A percentile compares a stretch with the other conserved stretches of the same genome.
Conservation (phyloP, 2,113 vertebrate species). For the Cariama cristata region DNA sequence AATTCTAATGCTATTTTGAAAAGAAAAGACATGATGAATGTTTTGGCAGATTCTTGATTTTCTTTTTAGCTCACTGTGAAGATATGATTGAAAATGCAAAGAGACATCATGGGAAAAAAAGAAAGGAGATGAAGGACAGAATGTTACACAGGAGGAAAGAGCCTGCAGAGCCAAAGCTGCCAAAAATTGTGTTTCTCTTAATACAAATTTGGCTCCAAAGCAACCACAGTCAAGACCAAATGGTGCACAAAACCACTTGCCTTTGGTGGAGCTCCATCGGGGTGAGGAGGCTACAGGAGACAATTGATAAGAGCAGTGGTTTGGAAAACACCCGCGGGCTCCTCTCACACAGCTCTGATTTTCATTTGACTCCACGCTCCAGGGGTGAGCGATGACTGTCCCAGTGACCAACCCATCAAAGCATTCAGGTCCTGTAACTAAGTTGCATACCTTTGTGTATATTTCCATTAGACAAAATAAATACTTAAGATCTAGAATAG, state of each 20-base stretch:
- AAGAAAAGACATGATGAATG: slow-evolving; percentile 60
- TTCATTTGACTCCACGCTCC: neutral
- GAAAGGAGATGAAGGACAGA: neutral
- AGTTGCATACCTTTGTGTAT: neutral
- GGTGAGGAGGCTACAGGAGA: neutral
- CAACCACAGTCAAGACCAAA: neutral
- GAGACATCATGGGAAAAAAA: neutral
- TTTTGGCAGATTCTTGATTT: slow-evolving; percentile 48
- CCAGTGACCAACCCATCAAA: neutral
- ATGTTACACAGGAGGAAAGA: neutral
- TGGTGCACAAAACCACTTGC: neutral
- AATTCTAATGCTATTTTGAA: slow-evolving; percentile 46
- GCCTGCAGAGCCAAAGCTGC: neutral
- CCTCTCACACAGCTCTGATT: neutral
- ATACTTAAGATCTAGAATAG: neutral
- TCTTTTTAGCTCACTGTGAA: slow-evolving; percentile 22
- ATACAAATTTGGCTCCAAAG: neutral
- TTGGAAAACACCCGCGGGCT: neutral
- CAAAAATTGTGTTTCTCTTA: neutral
- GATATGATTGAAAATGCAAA: slow-evolving; percentile 39
- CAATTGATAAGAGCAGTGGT: neutral
- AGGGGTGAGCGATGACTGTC: neutral
- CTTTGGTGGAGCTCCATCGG: neutral
- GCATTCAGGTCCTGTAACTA: neutral
- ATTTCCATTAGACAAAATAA: neutral